Base-by-base conservation (phyloP, 1,140 invertebrate species). In the Bombus terrestris region DNA sequence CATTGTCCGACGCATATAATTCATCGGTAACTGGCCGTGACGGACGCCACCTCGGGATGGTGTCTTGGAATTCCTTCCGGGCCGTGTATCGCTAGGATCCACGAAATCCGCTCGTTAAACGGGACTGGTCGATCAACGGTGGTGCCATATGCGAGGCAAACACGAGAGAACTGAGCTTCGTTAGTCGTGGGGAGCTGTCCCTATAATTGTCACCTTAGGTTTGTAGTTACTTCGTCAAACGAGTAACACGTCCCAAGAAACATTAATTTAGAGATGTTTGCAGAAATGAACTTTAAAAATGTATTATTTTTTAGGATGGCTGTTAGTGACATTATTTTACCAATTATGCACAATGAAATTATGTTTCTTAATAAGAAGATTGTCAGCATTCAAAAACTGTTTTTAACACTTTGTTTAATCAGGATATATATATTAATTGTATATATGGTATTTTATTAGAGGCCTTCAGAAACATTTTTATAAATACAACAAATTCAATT, bases 1-100 rank as follows among this genome's bases (percentile, higher is more conserved):
- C 74, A 78, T 69, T 69, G 74, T 83, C 41, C 39, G 8, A 57
- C 43, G 74, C 35, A 69, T 62, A 62, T 83, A 78, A 83, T 78
- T 83, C 74, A 83, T 69, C 22, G 64, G 62, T 37, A 78, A 69
- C 64, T 41, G 64, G 22, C 74, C 47, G 43, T 78, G 74, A 57
- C 82, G 69, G 82, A 78, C 82, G 74, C 64, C 73, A 43, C 41
- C 35, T n/a, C 47, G 3, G 9, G 4, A 35, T 8, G 15, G 71
- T 47, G 72, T 3, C n/a, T 25, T 3, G 35, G 28, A 77, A 68
- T 59, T 37, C 43, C 82, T 77, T 83, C 81, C 73, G 73, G 47
- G 37, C 25, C 25, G 59, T 28, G 32, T 62, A 68, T 57, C 41
- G 35, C 25, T 35, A 13, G 47, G 74, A 69, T 69, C 68, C 68